These are phyloP conservation scores for Acanthosepion pharaonis DNA, from an alignment of 2,888 invertebrate genomes.

Conservation along the genomic window DNA sequence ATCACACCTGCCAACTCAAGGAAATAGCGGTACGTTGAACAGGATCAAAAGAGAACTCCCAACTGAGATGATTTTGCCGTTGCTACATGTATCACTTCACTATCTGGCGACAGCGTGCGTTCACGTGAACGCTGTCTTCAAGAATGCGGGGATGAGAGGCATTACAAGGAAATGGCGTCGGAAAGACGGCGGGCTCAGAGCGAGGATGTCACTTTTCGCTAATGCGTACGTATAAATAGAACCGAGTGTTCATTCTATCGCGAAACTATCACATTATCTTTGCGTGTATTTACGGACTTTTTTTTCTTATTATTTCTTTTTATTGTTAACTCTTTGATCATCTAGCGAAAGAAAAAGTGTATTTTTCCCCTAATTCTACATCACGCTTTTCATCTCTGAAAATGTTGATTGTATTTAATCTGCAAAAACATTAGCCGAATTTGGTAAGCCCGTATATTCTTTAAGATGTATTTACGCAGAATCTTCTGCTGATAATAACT, in stretches of 20 bases:
- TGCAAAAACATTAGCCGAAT: too few relatives aligned
- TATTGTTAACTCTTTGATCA: neutral
- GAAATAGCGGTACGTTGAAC: neutral
- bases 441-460: too few relatives aligned
- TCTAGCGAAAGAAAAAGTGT: neutral
- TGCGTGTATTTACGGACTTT: neutral
- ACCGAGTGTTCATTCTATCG: neutral
- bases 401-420: neutral
- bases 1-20: neutral
- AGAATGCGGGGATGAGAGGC: neutral
- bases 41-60: slow-evolving; percentile 21
- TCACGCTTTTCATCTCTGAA: neutral
- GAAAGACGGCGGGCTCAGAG: neutral
- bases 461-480: too few relatives aligned
- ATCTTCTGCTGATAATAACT: too few relatives aligned
- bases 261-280: neutral
- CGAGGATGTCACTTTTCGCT: neutral
- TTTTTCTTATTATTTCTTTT: neutral
- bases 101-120: neutral
- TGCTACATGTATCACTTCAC: neutral
- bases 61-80: neutral
- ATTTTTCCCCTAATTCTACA: neutral
- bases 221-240: neutral
- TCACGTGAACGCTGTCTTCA: neutral
- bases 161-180: neutral